Evolutionary conservation across 2,888 invertebrate genomes (phyloP), one percentile per base, ranked within the genome.

Genomic region (Nomada hirtipes): DNA sequence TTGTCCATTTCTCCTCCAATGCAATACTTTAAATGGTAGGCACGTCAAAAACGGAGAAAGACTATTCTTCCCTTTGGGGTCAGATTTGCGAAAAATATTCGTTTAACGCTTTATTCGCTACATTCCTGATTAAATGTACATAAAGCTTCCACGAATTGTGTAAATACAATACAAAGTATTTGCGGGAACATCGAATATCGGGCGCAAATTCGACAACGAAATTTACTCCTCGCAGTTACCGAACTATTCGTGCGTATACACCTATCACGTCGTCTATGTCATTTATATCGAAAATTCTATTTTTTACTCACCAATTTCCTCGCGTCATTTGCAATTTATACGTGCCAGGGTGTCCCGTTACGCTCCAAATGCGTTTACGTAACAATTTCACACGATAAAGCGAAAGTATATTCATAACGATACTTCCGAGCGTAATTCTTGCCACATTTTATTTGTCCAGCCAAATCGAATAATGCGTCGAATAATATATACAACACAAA

Each of bases 221-320:
- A n/a, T 53, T 53, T n/a, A 20, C 9, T n/a, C 53, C 2, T 53
- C n/a, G n/a, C 53, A 53, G 53, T n/a, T n/a, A n/a, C 18, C n/a
- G n/a, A 53, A 20, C n/a, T 53, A 53, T 53, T 53, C 10, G 20
- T 53, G 9, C 53, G n/a, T n/a, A n/a, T n/a, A 2, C 18, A 53
- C 53, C 9, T 53, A 44, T 64, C 50, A 44, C 64, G 15, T 47
- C 47, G 15, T 15, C 47, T 15, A 15, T 10, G 47, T 47, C 47
- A 3, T 47, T 64, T 73, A 73, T 53, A 57, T 57, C 53, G 15
- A 9, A 55, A 55, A 73, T 18, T 23, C 29, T 26, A 18, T 26
- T 52, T 50, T 52, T 52, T 29, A 26, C 26, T 26, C 65, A 18
- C 26, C 7, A 26, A 52, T 52, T 65, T 29, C n/a, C 29, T 53